These are phyloP conservation scores for Lepidurus apus DNA, from an alignment of 1,140 invertebrate species.

Conservation along the genomic window DNA sequence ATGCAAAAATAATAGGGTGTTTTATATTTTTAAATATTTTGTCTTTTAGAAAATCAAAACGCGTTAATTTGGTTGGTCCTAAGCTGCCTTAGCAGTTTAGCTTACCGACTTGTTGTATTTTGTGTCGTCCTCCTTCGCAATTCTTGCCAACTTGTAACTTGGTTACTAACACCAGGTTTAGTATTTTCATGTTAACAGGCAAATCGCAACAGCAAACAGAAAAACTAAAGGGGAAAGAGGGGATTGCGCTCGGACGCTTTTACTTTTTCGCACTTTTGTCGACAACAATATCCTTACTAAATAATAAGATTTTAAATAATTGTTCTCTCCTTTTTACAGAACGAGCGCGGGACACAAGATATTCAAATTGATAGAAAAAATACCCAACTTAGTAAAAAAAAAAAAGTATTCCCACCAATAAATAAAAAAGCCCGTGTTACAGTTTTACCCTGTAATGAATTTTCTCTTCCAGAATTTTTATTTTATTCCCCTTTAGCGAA, in stretches of 20 bases:
- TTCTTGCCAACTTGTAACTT: conserved; percentile 20
- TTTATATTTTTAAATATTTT: no score
- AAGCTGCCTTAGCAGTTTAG: conserved; percentile 12
- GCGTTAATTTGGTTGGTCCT: background rate
- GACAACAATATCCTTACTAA: background rate
- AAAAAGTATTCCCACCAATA: background rate
- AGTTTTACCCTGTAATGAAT: conserved; percentile 3
- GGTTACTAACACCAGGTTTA: conserved; percentile 13
- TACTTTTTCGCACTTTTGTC: background rate
- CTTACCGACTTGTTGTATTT: background rate
- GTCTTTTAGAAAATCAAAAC: no score
- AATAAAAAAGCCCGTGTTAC: background rate
- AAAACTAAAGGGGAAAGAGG: background rate
- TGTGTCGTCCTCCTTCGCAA: background rate
- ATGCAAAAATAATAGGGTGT: no score
- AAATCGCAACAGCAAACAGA: conserved; percentile 9
- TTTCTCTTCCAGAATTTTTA: background rate
- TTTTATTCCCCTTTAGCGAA: background rate
- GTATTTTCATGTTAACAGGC: background rate
- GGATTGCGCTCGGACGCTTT: background rate
- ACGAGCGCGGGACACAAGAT: background rate
- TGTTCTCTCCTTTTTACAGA: conserved; percentile 4
- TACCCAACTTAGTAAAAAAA: background rate
- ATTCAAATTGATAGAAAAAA: background rate
- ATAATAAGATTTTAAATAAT: background rate